phyloP scores from a whole-genome alignment of 64 coral and sea anemone genomes.

The Montipora sp. region DNA sequence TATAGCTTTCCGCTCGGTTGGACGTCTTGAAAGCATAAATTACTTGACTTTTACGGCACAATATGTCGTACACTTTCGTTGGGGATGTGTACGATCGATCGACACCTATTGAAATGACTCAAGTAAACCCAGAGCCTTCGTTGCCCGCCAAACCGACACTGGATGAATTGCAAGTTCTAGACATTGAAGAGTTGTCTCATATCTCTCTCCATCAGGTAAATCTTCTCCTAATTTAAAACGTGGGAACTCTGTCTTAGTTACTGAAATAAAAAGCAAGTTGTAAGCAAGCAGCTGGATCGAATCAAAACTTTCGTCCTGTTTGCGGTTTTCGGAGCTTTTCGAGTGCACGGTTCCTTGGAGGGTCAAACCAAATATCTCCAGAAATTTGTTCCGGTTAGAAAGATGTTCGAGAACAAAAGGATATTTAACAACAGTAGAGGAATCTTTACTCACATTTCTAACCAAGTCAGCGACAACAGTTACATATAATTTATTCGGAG shows the following conservation, averaged over 20 bases:
- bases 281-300: too few species aligned
- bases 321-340: background rate
- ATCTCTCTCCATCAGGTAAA: conserved; percentile 63
- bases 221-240: background rate
- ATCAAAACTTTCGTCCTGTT: background rate
- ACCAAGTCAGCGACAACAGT: too few species aligned
- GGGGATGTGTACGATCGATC: conserved; percentile 43
- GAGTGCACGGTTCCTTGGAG: too few species aligned
- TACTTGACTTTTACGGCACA: too few species aligned
- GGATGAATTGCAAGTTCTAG: conserved; percentile 10
- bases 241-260: background rate
- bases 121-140: conserved; percentile 20
- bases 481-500: too few species aligned
- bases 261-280: background rate
- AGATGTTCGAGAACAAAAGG: too few species aligned
- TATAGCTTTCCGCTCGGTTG: background rate
- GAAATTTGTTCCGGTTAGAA: too few species aligned
- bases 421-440: too few species aligned
- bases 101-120: conserved; percentile 35
- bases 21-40: too few species aligned
- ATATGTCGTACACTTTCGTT: conserved; percentile 26
- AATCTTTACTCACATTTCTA: too few species aligned
- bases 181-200: conserved; percentile 52
- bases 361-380: too few species aligned
- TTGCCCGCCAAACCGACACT: background rate